These are phyloP conservation scores for Misgurnus mizolepis DNA, from an alignment of 2,113 vertebrate species.

Conservation along the genomic window DNA sequence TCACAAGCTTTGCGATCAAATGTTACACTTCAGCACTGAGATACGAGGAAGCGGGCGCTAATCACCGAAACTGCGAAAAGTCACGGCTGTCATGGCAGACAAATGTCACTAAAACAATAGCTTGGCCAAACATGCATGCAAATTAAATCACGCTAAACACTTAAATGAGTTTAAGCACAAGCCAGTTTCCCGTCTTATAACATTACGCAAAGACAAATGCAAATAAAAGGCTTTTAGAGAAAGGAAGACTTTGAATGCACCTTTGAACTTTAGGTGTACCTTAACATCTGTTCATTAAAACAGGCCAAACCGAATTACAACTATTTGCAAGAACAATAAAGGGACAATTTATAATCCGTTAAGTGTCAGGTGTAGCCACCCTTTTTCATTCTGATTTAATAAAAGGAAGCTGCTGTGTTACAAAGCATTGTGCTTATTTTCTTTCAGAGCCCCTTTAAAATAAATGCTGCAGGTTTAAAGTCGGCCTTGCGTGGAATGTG, in stretches of 20 bases:
- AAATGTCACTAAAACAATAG: constrained; percentile 28
- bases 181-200: constrained; percentile 6
- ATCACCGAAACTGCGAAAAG: constrained; percentile 19
- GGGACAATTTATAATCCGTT: constrained; percentile 24
- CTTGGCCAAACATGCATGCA: background rate
- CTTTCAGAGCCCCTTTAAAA: constrained; percentile 14
- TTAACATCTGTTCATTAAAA: background rate
- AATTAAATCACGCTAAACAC: background rate
- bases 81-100: background rate
- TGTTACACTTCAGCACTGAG: constrained; percentile 39
- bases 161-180: background rate
- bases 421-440: constrained; percentile 34
- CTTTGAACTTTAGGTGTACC: constrained; percentile 30
- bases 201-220: background rate
- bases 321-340: constrained; percentile 12
- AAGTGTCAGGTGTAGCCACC: background rate
- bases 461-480: constrained; percentile 30
- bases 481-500: constrained; percentile 37
- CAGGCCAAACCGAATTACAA: constrained; percentile 20
- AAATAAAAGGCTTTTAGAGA: background rate
- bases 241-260: constrained; percentile 2
- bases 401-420: constrained; percentile 16
- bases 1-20: constrained; percentile 23
- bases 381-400: constrained; percentile 34
- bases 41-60: constrained; percentile 18